Conservation (phyloP, 2,113 vertebrate genomes). For the Polypterus senegalus region DNA sequence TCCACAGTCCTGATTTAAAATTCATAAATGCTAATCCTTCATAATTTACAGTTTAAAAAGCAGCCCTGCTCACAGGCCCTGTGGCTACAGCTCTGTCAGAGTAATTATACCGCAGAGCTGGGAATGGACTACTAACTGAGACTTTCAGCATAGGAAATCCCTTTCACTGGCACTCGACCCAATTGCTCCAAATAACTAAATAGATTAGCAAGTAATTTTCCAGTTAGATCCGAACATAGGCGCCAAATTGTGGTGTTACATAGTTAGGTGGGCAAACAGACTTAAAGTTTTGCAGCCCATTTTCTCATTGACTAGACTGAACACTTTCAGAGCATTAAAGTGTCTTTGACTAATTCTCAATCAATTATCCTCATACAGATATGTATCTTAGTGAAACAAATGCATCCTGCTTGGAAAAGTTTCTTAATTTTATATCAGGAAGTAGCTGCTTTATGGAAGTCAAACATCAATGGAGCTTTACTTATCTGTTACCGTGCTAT, state of each 20-base stretch:
- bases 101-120: conserved; percentile 98
- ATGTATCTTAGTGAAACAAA: conserved; percentile 15
- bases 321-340: conserved; percentile 39
- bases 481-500: too few species aligned
- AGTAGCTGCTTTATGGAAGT: conserved; percentile 24
- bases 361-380: conserved; percentile 43
- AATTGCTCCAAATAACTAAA: conserved; percentile 99
- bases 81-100: conserved; percentile 99
- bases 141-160: conserved; percentile 97
- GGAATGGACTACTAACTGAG: conserved; percentile 97
- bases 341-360: conserved; percentile 41
- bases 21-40: conserved; percentile 99
- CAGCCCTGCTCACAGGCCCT: conserved; percentile 95
- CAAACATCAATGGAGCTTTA: too few species aligned
- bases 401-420: conserved; percentile 28
- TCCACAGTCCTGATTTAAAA: conserved; percentile 99
- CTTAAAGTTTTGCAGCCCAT: conserved; percentile 56
- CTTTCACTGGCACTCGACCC: conserved; percentile 90
- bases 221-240: conserved; percentile 90
- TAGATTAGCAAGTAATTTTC: conserved; percentile 98
- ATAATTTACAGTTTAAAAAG: conserved; percentile 99
- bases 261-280: conserved; percentile 91
- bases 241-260: conserved; percentile 84
- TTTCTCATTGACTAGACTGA: conserved; percentile 34
- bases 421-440: conserved; percentile 25